Evolutionary conservation across 1,140 invertebrate species (phyloP), one percentile per base, ranked within the genome.

Genomic region (Bombus pascuorum): DNA sequence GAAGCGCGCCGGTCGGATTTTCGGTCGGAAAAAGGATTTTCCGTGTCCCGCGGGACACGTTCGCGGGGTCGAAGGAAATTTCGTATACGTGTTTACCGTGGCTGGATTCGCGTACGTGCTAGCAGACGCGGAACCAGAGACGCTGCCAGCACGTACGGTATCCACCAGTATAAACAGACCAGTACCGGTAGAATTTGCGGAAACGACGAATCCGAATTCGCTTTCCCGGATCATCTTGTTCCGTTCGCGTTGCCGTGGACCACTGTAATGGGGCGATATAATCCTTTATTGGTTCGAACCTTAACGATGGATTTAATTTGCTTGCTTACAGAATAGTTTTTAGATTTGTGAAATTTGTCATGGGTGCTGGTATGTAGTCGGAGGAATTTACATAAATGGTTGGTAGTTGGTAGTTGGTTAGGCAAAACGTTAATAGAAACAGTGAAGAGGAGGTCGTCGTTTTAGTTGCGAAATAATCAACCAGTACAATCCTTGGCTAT

Each of bases 11-110:
- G 42, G 65, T 25, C 22, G 74, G 81, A 78, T 83, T 83, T 83
- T 78, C 73, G 73, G 81, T 66, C 28, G 53, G 68, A 59, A 66
- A 81, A 81, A 65, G 78, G 83, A 85, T 85, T 85, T 81, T 73
- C 57, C 59, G 68, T 42, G 83, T 85, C 42, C 32, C 68, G 78
- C 68, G 83, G 59, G 85, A 84, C 85, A 81, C 53, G 81, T 73
- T 65, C 85, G 39, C 53, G 42, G 75, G 70, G 78, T 85, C 85
- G 82, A 84, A 84, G 81, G 78, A 89, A 89, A 89, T 87, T 84
- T 75, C 82, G 82, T 85, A 76, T 89, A 89, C 78, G 86, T 89
- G 82, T 89, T 89, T 87, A 81, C 74, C n/a, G 78, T 84, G 71
- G 86, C 57, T 89, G 59, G 86, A 85, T 89, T 81, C 86, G 59